These are phyloP conservation scores for Cladorhizidae sp. DNA, from an alignment of 37 sponge, comb jelly and placozoan species.

Conservation along the genomic window DNA sequence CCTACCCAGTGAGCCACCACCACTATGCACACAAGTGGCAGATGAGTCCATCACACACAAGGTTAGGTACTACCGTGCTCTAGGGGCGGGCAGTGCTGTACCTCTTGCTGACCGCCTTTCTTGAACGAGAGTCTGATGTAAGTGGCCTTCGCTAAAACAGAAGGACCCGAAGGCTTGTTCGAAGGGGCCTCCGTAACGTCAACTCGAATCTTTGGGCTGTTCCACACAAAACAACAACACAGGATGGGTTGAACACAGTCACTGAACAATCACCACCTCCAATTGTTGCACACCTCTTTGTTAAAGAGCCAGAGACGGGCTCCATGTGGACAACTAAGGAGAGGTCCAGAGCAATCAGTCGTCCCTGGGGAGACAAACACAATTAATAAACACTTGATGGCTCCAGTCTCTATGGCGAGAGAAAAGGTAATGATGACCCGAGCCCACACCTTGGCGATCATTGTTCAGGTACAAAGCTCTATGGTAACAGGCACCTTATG, in stretches of 20 bases:
- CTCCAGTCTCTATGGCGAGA: too few relatives aligned
- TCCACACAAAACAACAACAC: neutral
- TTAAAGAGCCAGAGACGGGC: conserved; percentile 46
- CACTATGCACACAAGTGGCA: too few relatives aligned
- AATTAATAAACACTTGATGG: too few relatives aligned
- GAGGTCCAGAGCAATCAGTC: conserved; percentile 67
- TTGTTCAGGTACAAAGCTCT: too few relatives aligned
- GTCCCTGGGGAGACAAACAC: conserved; percentile 60
- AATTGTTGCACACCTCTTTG: conserved; percentile 49
- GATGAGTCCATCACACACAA: too few relatives aligned
- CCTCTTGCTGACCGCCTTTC: conserved; percentile 91
- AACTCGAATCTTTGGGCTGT: conserved; percentile 85
- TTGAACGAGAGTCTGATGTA: conserved; percentile 87
- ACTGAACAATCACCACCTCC: neutral
- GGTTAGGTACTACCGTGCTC: too few relatives aligned
- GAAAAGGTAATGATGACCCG: too few relatives aligned
- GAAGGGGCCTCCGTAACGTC: conserved; percentile 46
- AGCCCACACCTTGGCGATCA: too few relatives aligned
- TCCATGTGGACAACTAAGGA: conserved; percentile 45
- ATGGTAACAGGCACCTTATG: too few relatives aligned
- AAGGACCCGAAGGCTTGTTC: conserved; percentile 70
- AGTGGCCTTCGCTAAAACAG: conserved; percentile 48
- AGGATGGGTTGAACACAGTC: neutral
- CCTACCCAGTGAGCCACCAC: too few relatives aligned
- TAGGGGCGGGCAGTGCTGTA: neutral